Evolutionary conservation across 2,888 invertebrate species (phyloP), one percentile per base, ranked within the genome.

Genomic region (Drosophila fulvimacula): DNA sequence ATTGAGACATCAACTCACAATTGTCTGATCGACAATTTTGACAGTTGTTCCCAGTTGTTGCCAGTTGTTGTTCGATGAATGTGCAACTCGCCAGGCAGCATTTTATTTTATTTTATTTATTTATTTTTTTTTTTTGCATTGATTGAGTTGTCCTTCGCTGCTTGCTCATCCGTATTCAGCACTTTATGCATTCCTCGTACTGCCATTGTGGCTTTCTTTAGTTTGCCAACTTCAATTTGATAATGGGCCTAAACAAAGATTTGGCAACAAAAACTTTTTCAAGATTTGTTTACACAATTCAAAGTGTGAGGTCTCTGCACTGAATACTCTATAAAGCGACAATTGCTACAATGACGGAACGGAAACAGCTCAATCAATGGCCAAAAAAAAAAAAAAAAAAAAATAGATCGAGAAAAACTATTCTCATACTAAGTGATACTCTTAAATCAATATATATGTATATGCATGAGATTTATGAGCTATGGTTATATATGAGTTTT

Each of bases 1-100:
- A 82, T 82, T 88, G 85, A 88, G 85, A 74, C 82, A 88, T 88
- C 82, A 87, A 51, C 59, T 64, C 57, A 38, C 73, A 55, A 72
- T 67, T 79, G 75, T 81, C 64, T 58, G 46, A 62, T 46, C 59
- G 46, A 66, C 59, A 86, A 55, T 81, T 84, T 76, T 73, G 85
- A 82, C 82, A 87, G 69, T 69, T 36, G 34, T 44, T 76, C 60
- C 32, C 34, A 38, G 36, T 70, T 48, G 30, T 67, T 70, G 17
- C 46, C 46, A 48, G n/a, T 48, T 27, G 46, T 46, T 46, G 13
- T 19, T 21, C 56, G 34, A 3, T 56, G 36, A 17, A 53, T 65
- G 56, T 38, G 56, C 46, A 56, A 48, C 80, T 64, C 88, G 61
- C 55, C 87, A 63, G 82, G 84, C 65, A 79, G 60, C 58, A 27